Conservation (phyloP, 1,140 invertebrate species). For the Dendroctonus valens region DNA sequence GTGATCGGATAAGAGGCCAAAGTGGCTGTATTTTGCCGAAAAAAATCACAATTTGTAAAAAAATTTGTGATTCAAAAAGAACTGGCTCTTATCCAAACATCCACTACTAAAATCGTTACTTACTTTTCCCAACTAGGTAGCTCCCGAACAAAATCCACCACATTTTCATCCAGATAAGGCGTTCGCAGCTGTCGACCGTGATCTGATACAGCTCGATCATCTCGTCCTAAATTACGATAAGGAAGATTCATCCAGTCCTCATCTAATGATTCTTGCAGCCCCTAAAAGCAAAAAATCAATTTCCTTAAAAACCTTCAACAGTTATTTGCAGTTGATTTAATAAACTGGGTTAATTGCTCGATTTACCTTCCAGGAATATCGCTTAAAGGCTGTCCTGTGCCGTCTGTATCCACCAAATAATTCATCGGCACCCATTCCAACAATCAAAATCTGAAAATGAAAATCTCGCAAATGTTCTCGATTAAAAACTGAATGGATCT, state of each 20-base stretch:
- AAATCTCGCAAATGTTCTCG: too few relatives aligned
- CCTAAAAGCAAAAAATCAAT: conserved; percentile 40
- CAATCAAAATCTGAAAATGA: conserved; percentile 71
- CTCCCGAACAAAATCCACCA: conserved; percentile 71
- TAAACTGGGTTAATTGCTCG: too few relatives aligned
- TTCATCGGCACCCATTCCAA: conserved; percentile 97
- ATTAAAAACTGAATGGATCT: neutral
- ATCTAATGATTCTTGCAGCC: conserved; percentile 67
- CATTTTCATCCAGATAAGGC: conserved; percentile 93
- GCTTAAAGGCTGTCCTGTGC: conserved; percentile 73
- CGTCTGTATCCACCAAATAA: conserved; percentile 91
- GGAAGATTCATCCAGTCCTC: conserved; percentile 82
- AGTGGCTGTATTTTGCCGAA: too few relatives aligned
- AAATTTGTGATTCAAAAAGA: too few relatives aligned
- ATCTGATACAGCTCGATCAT: conserved; percentile 84
- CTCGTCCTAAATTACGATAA: conserved; percentile 89
- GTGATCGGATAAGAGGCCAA: too few relatives aligned
- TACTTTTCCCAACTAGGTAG: conserved; percentile 78
- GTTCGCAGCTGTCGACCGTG: conserved; percentile 76
- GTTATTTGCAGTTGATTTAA: too few relatives aligned
- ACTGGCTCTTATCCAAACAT: too few relatives aligned
- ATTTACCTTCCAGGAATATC: conserved; percentile 59
- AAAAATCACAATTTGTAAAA: too few relatives aligned
- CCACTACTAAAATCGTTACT: conserved; percentile 19
- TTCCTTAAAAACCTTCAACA: too few relatives aligned